Evolutionary conservation across 2,797 vertebrate genomes (phyloP).

Genomic region (Falco naumanni): DNA sequence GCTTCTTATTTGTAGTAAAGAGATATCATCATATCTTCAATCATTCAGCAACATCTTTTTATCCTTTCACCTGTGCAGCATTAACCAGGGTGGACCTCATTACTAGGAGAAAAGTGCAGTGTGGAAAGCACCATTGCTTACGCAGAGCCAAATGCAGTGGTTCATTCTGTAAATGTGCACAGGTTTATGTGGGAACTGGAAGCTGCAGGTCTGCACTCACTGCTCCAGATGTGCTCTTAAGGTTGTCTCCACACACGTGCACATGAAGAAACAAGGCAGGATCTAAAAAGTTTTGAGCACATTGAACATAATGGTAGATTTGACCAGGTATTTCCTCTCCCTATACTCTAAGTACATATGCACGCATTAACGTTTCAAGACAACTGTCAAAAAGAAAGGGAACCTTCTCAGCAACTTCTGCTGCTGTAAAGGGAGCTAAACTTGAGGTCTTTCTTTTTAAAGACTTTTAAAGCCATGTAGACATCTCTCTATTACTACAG

Average conservation of each 20-base stretch:
- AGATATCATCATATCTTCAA: constrained; percentile 5
- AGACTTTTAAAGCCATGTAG: not conserved
- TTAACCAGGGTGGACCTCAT: not conserved
- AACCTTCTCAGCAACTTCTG: not conserved
- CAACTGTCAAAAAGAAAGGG: not conserved
- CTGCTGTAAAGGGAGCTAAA: not conserved
- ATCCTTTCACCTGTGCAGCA: not conserved
- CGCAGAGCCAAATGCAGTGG: not conserved
- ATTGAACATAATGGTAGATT: constrained; percentile 7
- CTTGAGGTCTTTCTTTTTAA: not conserved
- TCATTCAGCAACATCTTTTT: constrained; percentile 26
- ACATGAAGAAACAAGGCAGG: not conserved
- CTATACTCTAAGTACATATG: not conserved
- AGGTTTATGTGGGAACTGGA: not conserved
- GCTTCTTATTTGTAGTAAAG: not conserved
- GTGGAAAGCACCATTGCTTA: not conserved
- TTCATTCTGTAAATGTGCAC: not conserved
- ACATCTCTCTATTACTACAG: not conserved
- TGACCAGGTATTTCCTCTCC: not conserved
- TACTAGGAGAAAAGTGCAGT: not conserved
- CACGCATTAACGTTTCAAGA: not conserved
- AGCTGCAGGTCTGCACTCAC: not conserved
- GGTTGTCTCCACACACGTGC: accelerated
- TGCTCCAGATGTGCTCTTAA: not conserved
- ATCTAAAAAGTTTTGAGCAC: not conserved